phyloP scores from a whole-genome alignment of 2,797 vertebrate species.

The Alca torda region DNA sequence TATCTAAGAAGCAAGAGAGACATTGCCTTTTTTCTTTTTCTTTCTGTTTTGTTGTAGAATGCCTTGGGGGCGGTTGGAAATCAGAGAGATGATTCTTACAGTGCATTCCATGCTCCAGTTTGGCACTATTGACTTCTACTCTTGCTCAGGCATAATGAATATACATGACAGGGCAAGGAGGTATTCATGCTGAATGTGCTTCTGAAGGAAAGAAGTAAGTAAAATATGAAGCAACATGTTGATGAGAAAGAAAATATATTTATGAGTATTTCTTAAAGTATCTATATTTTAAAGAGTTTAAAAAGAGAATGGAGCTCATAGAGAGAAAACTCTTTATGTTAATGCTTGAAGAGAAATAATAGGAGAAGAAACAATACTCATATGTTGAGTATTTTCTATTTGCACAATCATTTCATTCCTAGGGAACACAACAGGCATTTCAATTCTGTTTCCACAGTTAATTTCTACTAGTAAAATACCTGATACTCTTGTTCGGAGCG shows the following conservation, averaged over 20 bases:
- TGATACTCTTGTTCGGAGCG: slow-evolving; percentile 1
- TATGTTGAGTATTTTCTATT: not conserved
- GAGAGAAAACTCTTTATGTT: not conserved
- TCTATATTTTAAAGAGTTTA: not conserved
- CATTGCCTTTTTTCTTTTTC: not conserved
- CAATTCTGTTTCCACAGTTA: slow-evolving; percentile 16
- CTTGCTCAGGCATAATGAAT: not conserved
- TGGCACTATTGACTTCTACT: not conserved
- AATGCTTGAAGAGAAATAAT: not conserved
- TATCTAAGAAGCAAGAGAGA: not conserved
- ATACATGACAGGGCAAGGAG: not conserved
- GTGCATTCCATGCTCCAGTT: not conserved
- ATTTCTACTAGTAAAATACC: slow-evolving; percentile 24
- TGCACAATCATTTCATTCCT: not conserved
- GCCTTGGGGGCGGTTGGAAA: not conserved
- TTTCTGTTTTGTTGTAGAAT: not conserved
- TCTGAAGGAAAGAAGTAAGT: not conserved
- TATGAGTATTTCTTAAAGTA: not conserved
- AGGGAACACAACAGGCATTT: not conserved
- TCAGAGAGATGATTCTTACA: not conserved
- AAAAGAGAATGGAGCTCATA: not conserved
- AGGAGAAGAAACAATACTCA: not conserved
- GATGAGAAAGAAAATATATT: not conserved
- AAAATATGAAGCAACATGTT: not conserved
- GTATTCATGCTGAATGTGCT: not conserved